Conservation (phyloP, 2,888 invertebrate species). For the Ctena decussata region DNA sequence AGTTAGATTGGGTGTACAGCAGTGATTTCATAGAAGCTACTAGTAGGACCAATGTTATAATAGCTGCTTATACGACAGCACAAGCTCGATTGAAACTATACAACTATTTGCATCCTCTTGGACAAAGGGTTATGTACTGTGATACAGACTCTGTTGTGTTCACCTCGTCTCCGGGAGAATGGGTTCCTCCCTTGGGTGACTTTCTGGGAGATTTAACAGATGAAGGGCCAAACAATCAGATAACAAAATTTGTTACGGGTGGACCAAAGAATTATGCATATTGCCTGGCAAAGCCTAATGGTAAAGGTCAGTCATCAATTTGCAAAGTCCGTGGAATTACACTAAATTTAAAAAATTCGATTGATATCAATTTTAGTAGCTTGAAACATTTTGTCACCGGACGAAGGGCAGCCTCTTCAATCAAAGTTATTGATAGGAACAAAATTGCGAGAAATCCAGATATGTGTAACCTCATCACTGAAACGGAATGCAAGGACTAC, state of each 20-base stretch:
- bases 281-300: no score
- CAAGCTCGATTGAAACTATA: constrained; percentile 47
- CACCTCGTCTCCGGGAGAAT: constrained; percentile 5
- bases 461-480: neutral
- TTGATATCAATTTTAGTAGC: no score
- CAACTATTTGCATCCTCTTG: neutral
- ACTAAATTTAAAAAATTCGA: no score
- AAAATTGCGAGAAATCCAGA: neutral
- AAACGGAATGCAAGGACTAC: neutral
- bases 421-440: neutral
- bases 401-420: neutral
- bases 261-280: no score
- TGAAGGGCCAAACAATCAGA: constrained; percentile 69
- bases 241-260: no score
- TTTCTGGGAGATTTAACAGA: constrained; percentile 84
- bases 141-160: constrained; percentile 49
- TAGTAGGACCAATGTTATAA: constrained; percentile 37
- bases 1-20: constrained; percentile 15
- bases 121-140: neutral
- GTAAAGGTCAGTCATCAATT: no score
- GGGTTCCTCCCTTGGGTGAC: constrained; percentile 72
- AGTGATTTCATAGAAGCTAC: constrained; percentile 14
- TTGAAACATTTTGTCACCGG: no score
- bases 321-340: no score
- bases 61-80: constrained; percentile 13